Evolutionary conservation across 2,888 invertebrate genomes (phyloP).

Genomic region (Zaprionus obscuricornis): DNA sequence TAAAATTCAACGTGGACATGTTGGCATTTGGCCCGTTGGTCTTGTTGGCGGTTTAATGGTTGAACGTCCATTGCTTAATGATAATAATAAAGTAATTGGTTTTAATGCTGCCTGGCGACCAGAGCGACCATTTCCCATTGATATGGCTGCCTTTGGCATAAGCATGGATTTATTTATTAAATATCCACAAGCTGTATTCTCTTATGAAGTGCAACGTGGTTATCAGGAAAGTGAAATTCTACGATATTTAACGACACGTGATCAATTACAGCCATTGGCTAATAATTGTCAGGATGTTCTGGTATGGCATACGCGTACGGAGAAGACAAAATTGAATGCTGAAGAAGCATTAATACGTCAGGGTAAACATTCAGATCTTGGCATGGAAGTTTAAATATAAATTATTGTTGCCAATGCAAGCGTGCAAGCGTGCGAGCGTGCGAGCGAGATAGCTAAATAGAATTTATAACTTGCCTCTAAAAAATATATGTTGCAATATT

Average conservation of each 20-base stretch:
- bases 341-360: conserved; percentile 85
- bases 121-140: conserved; percentile 96
- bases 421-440: too few species aligned
- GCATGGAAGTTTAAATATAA: conserved; percentile 87
- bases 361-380: conserved; percentile 85
- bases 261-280: conserved; percentile 95
- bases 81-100: conserved; percentile 85
- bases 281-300: conserved; percentile 96
- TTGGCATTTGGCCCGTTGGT: conserved; percentile 98
- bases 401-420: too few species aligned
- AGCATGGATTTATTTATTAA: conserved; percentile 89
- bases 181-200: conserved; percentile 90
- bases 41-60: conserved; percentile 97
- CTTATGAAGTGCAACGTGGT: conserved; percentile 93
- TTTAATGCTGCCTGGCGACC: conserved; percentile 93
- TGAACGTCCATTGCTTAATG: conserved; percentile 92
- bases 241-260: conserved; percentile 88
- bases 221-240: conserved; percentile 95
- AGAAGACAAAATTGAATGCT: conserved; percentile 90
- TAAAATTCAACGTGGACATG: conserved; percentile 87
- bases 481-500: too few species aligned
- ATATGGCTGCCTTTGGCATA: conserved; percentile 99
- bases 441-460: too few species aligned
- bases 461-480: too few species aligned
- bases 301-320: conserved; percentile 99